phyloP scores from a whole-genome alignment of 1,140 invertebrate species.

The Drosophila virilis region DNA sequence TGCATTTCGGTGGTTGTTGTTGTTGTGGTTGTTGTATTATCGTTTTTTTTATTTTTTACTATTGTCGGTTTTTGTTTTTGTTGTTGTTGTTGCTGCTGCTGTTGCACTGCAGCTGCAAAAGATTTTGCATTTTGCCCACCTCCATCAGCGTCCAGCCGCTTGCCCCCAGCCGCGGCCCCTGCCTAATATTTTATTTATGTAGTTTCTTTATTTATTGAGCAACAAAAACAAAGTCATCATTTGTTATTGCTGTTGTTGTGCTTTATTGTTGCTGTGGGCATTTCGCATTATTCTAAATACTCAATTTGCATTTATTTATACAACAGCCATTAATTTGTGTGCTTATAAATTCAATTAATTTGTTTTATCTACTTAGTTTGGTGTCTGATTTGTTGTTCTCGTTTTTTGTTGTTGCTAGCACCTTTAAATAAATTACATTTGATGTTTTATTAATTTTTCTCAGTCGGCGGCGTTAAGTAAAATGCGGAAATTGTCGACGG shows the following conservation, averaged over 20 bases:
- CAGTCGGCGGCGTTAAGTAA: constrained; percentile 50
- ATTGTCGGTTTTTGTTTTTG: constrained; percentile 22
- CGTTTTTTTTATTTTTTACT: background rate
- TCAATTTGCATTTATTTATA: constrained; percentile 79
- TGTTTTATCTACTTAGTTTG: constrained; percentile 66
- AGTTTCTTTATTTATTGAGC: constrained; percentile 73
- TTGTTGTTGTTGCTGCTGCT: constrained; percentile 21
- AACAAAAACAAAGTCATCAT: constrained; percentile 69
- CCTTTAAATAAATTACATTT: constrained; percentile 54
- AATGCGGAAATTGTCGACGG: constrained; percentile 65
- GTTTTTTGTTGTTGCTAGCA: constrained; percentile 20
- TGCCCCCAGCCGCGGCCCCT: constrained; percentile 24
- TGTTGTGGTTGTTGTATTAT: constrained; percentile 14
- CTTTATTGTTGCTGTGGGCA: constrained; percentile 32
- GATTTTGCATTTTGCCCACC: constrained; percentile 65
- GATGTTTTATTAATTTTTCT: constrained; percentile 79
- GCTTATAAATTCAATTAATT: constrained; percentile 79
- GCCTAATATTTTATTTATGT: constrained; percentile 77
- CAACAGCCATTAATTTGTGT: constrained; percentile 65
- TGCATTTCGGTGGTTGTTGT: constrained; percentile 54
- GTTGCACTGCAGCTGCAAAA: constrained; percentile 68
- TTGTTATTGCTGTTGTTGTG: constrained; percentile 41
- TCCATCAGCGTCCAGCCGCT: background rate
- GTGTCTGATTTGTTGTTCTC: constrained; percentile 44
- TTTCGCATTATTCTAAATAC: constrained; percentile 71